Evolutionary conservation across 1,140 invertebrate genomes (phyloP), one percentile per base, ranked within the genome.

Genomic region (Ganaspis sp.): DNA sequence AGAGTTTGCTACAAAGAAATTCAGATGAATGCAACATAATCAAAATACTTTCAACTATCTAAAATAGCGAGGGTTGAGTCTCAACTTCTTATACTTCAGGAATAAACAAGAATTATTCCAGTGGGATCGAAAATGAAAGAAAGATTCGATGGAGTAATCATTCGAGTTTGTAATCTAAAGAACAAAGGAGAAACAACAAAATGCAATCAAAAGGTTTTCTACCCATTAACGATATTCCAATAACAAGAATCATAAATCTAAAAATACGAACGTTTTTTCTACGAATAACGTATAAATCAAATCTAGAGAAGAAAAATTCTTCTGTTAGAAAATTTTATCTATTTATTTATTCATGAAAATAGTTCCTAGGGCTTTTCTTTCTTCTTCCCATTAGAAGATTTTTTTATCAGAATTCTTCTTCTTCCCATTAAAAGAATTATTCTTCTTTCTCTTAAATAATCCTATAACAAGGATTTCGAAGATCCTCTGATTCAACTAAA

Each of bases 131-230:
- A 64, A 34, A 34, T 4, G 15, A 15, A 3, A 26, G 58, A 64
- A 29, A 64, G 23, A 64, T 34, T 64, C 26, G 58, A 15, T 64
- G 9, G 8, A 64, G 58, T 64, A 64, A 34, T 26, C 58, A 29
- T 15, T n/a, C 1, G 26, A 29, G 58, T 9, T 26, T 26, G 29
- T 64, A n/a, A 64, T 29, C 23, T 29, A 29, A 29, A 26, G 26
- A 64, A 21, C 1, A 6, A n/a, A 64, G 9, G 21, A 19, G 23
- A 29, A 64, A 64, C n/a, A 64, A 64, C 58, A 29, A 64, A 29
- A 26, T 26, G 29, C 26, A 29, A 64, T 64, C 26, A 21, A 64
- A 64, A n/a, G 29, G 26, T 64, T 64, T 64, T 34, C 58, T 64
- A n/a, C 11, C 29, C 58, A 64, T 64, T 29, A n/a, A 64, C 54